These are phyloP conservation scores for Varroa destructor DNA, from an alignment of 1,140 invertebrate species.

Conservation along the genomic window DNA sequence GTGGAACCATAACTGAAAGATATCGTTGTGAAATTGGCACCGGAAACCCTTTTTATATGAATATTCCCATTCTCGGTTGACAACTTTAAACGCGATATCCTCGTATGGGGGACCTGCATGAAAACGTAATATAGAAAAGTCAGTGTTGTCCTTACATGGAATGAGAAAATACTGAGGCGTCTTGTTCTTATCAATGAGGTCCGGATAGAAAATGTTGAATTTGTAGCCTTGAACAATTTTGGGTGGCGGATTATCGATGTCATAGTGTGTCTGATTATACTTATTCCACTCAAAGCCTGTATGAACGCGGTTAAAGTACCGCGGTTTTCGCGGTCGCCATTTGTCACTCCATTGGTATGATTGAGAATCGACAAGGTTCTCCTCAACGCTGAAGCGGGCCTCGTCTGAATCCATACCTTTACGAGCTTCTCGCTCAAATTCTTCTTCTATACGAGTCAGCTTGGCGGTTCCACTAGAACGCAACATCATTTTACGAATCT, in stretches of 20 bases:
- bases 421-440: slow-evolving; percentile 56
- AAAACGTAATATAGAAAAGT: slow-evolving; percentile 88
- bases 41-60: slow-evolving; percentile 94
- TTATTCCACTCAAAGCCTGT: slow-evolving; percentile 99
- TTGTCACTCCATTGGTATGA: slow-evolving; percentile 95
- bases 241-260: slow-evolving; percentile 99
- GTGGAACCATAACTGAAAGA: slow-evolving; percentile 98
- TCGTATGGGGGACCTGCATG: slow-evolving; percentile 96
- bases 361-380: slow-evolving; percentile 59
- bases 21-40: slow-evolving; percentile 98
- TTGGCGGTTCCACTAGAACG: slow-evolving; percentile 30
- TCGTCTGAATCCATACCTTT: slow-evolving; percentile 75
- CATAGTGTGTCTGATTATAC: slow-evolving; percentile 99
- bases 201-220: slow-evolving; percentile 99
- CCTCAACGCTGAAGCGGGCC: slow-evolving; percentile 81
- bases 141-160: slow-evolving; percentile 74
- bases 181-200: slow-evolving; percentile 84
- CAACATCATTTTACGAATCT: slow-evolving; percentile 45
- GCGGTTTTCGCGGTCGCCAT: slow-evolving; percentile 86
- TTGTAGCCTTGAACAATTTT: slow-evolving; percentile 99
- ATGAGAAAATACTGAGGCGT: slow-evolving; percentile 89
- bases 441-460: slow-evolving; percentile 43
- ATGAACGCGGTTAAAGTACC: slow-evolving; percentile 83
- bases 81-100: slow-evolving; percentile 98
- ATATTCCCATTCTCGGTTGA: slow-evolving; percentile 98